Evolutionary conservation across 2,888 invertebrate genomes (phyloP), one percentile per base, ranked within the genome.

Genomic region (Autographa pulchrina): DNA sequence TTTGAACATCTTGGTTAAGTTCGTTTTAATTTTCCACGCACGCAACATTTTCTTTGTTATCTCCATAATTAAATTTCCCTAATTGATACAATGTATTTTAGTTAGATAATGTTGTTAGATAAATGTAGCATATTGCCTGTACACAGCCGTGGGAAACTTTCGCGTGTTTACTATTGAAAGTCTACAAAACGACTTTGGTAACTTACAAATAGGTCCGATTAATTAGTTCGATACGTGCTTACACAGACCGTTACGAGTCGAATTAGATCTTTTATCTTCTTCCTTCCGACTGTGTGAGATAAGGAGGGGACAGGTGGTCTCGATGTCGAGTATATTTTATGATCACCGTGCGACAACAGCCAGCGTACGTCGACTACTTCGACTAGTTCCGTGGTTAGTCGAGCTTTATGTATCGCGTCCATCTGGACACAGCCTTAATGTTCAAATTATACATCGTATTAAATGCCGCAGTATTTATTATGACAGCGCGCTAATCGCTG

Each of bases 61-160:
- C 79, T 75, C 8, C 41, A 16, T 71, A 71, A 75, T 79, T 71
- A 67, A 52, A 72, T 79, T 75, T 54, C 38, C 65, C 68, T 82
- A 84, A 81, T 84, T 78, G 77, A 66, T 80, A 74, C 74, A 77
- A 74, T 77, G 75, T 81, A 62, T 70, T 76, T 68, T 62, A 67
- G 67, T 77, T 75, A 80, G 86, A 85, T 85, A 81, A 85, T 83
- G 74, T 77, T 79, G 75, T 79, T 73, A 85, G 87, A 88, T 89
- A 86, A 86, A 78, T 78, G 73, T 68, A 75, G 77, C 69, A 72
- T 82, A 78, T 76, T 80, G 62, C 62, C 69, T 56, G 69, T 73
- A 74, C 69, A 70, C 67, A 72, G 75, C 70, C 88, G 91, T 91
- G 91, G 84, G 91, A 91, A 90, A 91, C 89, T 91, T 91, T 91